These are phyloP conservation scores for Callionymus lyra DNA, from an alignment of 2,113 vertebrate genomes.

Conservation along the genomic window DNA sequence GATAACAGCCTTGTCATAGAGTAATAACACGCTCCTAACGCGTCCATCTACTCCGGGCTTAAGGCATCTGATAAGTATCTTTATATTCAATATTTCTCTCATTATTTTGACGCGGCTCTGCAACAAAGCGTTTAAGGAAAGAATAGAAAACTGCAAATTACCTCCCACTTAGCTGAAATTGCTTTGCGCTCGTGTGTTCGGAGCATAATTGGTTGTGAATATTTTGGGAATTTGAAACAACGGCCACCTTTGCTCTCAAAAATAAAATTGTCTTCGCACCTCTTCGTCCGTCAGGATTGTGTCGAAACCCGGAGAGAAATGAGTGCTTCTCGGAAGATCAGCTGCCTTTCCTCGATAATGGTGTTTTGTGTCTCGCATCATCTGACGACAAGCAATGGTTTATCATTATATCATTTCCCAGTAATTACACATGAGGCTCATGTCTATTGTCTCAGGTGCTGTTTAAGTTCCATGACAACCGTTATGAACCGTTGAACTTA, in stretches of 20 bases:
- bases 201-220: constrained; percentile 26
- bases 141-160: constrained; percentile 16
- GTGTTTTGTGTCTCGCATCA: constrained; percentile 41
- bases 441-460: constrained; percentile 33
- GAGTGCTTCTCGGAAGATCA: constrained; percentile 11
- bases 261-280: constrained; percentile 25
- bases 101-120: too few species aligned
- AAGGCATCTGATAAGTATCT: too few species aligned
- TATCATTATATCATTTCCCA: constrained; percentile 36
- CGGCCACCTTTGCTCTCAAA: constrained; percentile 23
- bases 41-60: too few species aligned
- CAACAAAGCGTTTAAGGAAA: neutral
- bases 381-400: constrained; percentile 47
- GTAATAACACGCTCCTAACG: too few species aligned
- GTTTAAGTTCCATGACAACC: constrained; percentile 47
- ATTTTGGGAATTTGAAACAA: constrained; percentile 14
- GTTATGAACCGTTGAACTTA: constrained; percentile 33
- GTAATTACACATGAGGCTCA: constrained; percentile 48
- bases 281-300: constrained; percentile 14
- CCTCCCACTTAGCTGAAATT: constrained; percentile 13
- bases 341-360: constrained; percentile 31
- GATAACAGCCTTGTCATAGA: too few species aligned
- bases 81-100: too few species aligned
- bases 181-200: constrained; percentile 12
- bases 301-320: constrained; percentile 32